These are phyloP conservation scores for Coecobrya sp. DNA, from an alignment of 2,888 invertebrate species.

Conservation along the genomic window DNA sequence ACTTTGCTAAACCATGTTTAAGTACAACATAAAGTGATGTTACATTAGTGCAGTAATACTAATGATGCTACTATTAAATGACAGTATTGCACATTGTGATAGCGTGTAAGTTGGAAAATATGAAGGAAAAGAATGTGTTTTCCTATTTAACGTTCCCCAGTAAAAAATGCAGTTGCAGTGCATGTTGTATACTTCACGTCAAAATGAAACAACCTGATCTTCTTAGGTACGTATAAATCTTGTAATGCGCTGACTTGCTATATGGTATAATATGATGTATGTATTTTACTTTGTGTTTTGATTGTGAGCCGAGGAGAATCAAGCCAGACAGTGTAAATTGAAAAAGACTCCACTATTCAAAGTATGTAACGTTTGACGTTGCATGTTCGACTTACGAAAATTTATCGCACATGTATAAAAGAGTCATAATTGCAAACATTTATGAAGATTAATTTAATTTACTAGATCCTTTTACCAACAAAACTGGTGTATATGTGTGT, in stretches of 20 bases:
- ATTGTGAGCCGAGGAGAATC: constrained; percentile 14
- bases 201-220: constrained; percentile 17
- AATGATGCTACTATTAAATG: neutral
- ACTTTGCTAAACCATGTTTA: neutral
- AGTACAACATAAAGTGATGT: constrained; percentile 15
- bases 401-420: constrained; percentile 32
- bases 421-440: constrained; percentile 62
- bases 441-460: constrained; percentile 65
- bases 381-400: constrained; percentile 45
- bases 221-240: no score
- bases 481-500: constrained; percentile 1
- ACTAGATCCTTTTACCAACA: constrained; percentile 50
- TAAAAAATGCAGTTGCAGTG: neutral
- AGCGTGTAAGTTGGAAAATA: neutral
- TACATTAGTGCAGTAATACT: neutral
- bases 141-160: neutral
- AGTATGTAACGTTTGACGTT: neutral
- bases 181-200: neutral
- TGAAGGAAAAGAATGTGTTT: constrained; percentile 6
- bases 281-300: neutral
- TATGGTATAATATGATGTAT: neutral
- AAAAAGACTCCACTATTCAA: neutral
- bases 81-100: constrained; percentile 2
- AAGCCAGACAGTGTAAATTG: neutral
- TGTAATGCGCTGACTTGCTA: neutral